These are phyloP conservation scores for Anguilla megastoma DNA, from an alignment of 2,797 vertebrate species.

Conservation along the genomic window DNA sequence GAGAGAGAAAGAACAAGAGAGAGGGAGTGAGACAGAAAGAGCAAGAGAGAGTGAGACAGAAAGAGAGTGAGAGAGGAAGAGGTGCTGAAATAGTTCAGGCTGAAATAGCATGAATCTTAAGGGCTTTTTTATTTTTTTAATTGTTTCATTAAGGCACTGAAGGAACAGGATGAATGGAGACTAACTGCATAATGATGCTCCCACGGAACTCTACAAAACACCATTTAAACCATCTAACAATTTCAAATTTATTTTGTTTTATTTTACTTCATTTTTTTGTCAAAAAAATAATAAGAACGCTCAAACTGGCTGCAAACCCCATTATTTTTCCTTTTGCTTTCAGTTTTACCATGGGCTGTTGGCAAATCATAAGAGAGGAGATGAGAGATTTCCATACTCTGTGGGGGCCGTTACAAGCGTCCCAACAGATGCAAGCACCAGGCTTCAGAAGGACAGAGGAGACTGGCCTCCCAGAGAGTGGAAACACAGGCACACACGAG, in stretches of 20 bases:
- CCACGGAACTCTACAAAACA: too few species aligned
- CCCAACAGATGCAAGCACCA: conserved; percentile 36
- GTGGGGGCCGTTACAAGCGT: neutral
- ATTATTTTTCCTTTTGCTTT: conserved; percentile 47
- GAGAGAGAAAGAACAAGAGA: neutral
- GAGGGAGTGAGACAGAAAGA: neutral
- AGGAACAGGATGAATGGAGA: too few species aligned
- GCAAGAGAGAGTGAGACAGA: neutral
- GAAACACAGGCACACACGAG: conserved; percentile 1
- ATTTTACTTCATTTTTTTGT: too few species aligned
- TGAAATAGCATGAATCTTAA: too few species aligned
- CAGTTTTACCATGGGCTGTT: conserved; percentile 56
- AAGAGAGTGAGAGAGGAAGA: too few species aligned
- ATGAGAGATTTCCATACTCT: neutral
- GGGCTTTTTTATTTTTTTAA: too few species aligned
- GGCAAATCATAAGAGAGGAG: conserved; percentile 4
- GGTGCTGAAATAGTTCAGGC: too few species aligned
- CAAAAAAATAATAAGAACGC: conserved; percentile 7
- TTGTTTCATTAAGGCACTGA: too few species aligned
- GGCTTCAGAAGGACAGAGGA: conserved; percentile 18
- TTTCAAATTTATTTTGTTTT: too few species aligned
- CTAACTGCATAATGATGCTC: too few species aligned
- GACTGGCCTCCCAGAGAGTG: conserved; percentile 3
- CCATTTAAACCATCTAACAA: too few species aligned
- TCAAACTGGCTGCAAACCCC: conserved; percentile 81